phyloP scores from a whole-genome alignment of 2,888 invertebrate genomes.

The Spodoptera exigua region DNA sequence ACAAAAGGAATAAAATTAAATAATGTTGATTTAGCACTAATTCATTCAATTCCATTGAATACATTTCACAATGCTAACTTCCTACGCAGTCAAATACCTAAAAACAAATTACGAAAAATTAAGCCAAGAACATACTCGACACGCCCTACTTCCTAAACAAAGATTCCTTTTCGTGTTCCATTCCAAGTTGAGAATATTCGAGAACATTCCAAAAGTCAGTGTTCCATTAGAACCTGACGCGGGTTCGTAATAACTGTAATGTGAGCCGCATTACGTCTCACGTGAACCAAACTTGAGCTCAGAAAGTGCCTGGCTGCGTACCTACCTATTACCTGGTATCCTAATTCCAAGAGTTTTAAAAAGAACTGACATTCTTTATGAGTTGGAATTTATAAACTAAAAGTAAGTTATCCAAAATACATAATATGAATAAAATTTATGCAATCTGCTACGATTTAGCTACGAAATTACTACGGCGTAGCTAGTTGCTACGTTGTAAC shows the following conservation, averaged over 20 bases:
- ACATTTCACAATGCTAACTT: background rate
- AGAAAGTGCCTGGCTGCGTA: background rate
- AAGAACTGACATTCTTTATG: too few relatives aligned
- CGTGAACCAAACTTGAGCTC: slow-evolving; percentile 30
- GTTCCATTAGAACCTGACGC: slow-evolving; percentile 48
- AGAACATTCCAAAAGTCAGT: slow-evolving; percentile 43
- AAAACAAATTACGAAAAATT: background rate
- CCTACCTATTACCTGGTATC: slow-evolving; percentile 12
- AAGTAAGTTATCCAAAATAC: too few relatives aligned
- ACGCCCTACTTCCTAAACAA: slow-evolving; percentile 31
- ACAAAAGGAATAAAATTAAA: too few relatives aligned
- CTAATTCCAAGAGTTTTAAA: background rate
- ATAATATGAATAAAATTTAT: too few relatives aligned
- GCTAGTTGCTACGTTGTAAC: background rate
- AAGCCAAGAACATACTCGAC: slow-evolving; percentile 8
- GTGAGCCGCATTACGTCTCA: slow-evolving; percentile 27
- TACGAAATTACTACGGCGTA: slow-evolving; percentile 17
- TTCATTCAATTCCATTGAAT: too few relatives aligned
- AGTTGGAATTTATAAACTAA: too few relatives aligned
- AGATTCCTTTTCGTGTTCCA: slow-evolving; percentile 30
- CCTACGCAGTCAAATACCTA: background rate
- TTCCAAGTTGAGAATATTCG: slow-evolving; percentile 19
- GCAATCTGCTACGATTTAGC: slow-evolving; percentile 9
- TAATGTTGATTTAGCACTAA: too few relatives aligned
- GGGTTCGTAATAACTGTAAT: slow-evolving; percentile 53